phyloP scores from a whole-genome alignment of 2,888 invertebrate species.

The Buathra laborator region DNA sequence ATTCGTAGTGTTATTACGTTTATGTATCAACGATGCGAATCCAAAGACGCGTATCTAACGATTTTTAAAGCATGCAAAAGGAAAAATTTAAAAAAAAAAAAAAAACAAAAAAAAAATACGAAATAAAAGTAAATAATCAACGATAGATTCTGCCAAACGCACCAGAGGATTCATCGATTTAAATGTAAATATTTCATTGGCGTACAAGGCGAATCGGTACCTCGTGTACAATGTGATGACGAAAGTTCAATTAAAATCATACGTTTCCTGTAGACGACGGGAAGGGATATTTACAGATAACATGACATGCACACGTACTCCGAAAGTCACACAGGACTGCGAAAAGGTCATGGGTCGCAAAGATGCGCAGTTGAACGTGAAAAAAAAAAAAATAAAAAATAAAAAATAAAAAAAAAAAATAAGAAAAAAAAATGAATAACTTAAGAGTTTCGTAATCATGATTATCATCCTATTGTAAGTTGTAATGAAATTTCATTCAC shows the following conservation, averaged over 20 bases:
- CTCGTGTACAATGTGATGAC: neutral
- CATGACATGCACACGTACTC: neutral
- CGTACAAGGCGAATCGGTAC: neutral
- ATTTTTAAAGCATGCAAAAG: neutral
- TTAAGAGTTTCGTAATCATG: slow-evolving; percentile 16
- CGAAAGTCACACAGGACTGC: neutral
- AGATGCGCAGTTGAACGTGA: slow-evolving; percentile 11
- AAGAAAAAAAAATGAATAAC: slow-evolving; percentile 48
- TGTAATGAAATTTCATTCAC: slow-evolving; percentile 75
- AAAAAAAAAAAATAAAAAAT: slow-evolving; percentile 38
- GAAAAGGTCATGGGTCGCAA: slow-evolving; percentile 4
- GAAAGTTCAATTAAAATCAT: neutral
- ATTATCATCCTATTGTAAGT: slow-evolving; percentile 48
- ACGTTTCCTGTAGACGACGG: neutral
- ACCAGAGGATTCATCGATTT: neutral
- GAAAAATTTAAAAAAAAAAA: neutral
- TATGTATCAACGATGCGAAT: neutral
- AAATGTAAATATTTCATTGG: slow-evolving; percentile 1
- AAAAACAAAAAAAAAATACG: neutral
- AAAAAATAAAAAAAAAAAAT: slow-evolving; percentile 42
- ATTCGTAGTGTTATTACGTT: too few relatives aligned
- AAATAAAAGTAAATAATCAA: neutral
- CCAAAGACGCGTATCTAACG: neutral
- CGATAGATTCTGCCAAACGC: neutral
- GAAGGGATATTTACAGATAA: slow-evolving; percentile 14